phyloP scores from a whole-genome alignment of 1,140 invertebrate species.

The Drosophila erecta region DNA sequence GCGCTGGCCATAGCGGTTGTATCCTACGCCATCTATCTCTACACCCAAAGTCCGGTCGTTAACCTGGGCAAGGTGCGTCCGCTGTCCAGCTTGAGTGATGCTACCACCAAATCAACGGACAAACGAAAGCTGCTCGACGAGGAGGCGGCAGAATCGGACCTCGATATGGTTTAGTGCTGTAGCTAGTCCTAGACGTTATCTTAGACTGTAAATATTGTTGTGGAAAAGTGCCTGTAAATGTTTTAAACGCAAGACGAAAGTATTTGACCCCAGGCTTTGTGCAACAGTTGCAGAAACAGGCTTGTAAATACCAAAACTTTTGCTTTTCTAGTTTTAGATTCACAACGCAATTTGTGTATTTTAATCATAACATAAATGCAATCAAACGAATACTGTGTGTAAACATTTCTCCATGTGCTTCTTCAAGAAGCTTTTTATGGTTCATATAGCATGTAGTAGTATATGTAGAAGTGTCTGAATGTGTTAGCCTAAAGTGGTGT shows the following conservation, averaged over 20 bases:
- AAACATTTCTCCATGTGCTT: neutral
- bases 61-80: constrained; percentile 85
- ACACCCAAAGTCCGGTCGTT: constrained; percentile 95
- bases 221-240: constrained; percentile 65
- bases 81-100: constrained; percentile 50
- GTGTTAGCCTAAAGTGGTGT: constrained; percentile 6
- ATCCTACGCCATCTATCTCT: constrained; percentile 92
- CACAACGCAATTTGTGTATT: constrained; percentile 20
- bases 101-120: constrained; percentile 42
- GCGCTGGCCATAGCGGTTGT: constrained; percentile 93
- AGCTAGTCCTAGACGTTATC: constrained; percentile 20
- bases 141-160: constrained; percentile 65
- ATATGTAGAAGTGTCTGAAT: neutral
- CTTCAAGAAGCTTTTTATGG: constrained; percentile 14
- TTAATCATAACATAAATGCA: constrained; percentile 10
- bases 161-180: constrained; percentile 65
- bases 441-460: neutral
- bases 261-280: constrained; percentile 53
- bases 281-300: constrained; percentile 21
- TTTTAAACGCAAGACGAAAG: constrained; percentile 39
- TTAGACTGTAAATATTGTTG: constrained; percentile 40
- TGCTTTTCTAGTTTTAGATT: constrained; percentile 24
- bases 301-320: constrained; percentile 52
- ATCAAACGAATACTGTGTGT: neutral
- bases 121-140: constrained; percentile 65